phyloP scores from a whole-genome alignment of 2,888 invertebrate species.

The Drosophila buzzatii region DNA sequence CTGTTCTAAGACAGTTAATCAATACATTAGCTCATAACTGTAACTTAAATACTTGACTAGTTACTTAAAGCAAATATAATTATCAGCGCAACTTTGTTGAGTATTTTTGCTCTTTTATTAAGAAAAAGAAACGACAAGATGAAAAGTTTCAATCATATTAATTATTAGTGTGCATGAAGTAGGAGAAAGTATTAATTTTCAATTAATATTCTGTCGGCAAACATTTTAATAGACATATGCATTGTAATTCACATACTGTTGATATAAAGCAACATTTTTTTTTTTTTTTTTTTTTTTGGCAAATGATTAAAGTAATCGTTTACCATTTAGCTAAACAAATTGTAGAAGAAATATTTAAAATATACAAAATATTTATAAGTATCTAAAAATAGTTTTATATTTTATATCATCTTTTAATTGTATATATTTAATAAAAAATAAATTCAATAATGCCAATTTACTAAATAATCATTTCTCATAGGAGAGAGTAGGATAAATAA shows the following conservation, averaged over 20 bases:
- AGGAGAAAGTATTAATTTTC: not conserved
- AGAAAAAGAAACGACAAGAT: not conserved
- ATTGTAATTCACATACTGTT: not conserved
- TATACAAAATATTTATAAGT: not conserved
- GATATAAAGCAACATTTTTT: not conserved
- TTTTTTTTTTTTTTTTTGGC: not conserved
- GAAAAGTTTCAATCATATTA: not conserved
- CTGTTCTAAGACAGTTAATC: conserved; percentile 56
- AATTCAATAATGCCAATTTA: too few relatives aligned
- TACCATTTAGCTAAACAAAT: too few relatives aligned
- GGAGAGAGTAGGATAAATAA: too few relatives aligned
- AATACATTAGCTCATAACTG: conserved; percentile 56
- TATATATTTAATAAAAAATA: not conserved
- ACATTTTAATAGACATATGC: too few relatives aligned
- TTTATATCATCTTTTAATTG: not conserved
- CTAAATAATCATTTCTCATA: too few relatives aligned
- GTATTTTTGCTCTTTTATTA: not conserved
- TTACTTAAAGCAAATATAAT: conserved; percentile 3
- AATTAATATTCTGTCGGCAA: not conserved
- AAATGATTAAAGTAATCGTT: not conserved
- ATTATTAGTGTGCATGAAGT: not conserved
- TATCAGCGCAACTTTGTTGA: conserved; percentile 9
- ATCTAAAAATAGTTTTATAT: not conserved
- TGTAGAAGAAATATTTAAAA: too few relatives aligned
- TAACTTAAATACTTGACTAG: conserved; percentile 27